Percentiles rank a stretch among this genome's conserved stretches.
Evolutionary conservation across 2,888 invertebrate genomes (phyloP).

Genomic region (Euplagia quadripunctaria): DNA sequence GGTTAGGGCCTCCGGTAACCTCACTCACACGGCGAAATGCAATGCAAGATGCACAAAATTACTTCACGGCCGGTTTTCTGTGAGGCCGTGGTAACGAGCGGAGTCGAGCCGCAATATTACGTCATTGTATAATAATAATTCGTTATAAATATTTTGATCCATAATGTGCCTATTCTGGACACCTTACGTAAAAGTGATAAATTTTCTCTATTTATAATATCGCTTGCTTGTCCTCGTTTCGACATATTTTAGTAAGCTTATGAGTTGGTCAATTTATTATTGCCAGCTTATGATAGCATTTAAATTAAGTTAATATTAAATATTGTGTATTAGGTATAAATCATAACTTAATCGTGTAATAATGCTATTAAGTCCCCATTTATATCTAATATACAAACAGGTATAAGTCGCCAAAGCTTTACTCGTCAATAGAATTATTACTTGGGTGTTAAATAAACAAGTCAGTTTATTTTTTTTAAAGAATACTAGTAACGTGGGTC

Average conservation of each 20-base stretch:
- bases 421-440: too few relatives aligned
- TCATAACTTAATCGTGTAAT: background rate
- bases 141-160: background rate
- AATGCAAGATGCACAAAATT: too few relatives aligned
- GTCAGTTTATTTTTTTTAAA: too few relatives aligned
- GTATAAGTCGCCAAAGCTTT: too few relatives aligned
- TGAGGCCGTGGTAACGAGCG: too few relatives aligned
- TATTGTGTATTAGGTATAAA: background rate
- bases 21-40: too few relatives aligned
- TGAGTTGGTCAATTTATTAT: background rate
- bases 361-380: too few relatives aligned
- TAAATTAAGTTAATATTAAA: background rate
- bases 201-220: conserved; percentile 8
- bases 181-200: conserved; percentile 1
- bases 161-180: conserved; percentile 3
- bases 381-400: too few relatives aligned
- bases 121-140: background rate
- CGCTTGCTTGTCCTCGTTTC: background rate
- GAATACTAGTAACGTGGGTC: too few relatives aligned
- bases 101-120: background rate
- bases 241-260: conserved; percentile 5
- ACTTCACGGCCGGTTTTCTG: too few relatives aligned
- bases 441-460: too few relatives aligned
- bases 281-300: background rate
- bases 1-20: too few relatives aligned